phyloP scores from a whole-genome alignment of 1,140 invertebrate species.

The Steinernema feltiae region DNA sequence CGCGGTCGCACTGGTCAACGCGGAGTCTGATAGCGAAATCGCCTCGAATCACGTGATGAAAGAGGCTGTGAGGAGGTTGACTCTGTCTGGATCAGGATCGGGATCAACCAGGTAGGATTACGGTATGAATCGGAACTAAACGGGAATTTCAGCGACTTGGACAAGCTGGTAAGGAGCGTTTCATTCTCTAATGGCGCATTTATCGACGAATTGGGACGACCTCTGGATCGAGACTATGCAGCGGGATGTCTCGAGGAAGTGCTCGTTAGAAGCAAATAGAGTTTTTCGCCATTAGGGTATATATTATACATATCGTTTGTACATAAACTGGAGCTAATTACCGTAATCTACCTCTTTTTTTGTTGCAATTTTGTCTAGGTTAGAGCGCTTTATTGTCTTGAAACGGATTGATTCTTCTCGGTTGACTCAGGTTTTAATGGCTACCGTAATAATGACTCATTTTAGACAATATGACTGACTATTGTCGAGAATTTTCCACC shows the following conservation, averaged over 20 bases:
- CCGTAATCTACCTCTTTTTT: too few relatives aligned
- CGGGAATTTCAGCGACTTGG: background rate
- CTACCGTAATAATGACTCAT: too few relatives aligned
- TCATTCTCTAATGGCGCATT: background rate
- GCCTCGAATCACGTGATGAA: background rate
- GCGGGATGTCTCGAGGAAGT: background rate
- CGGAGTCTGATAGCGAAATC: background rate
- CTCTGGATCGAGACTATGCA: background rate
- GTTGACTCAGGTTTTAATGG: too few relatives aligned
- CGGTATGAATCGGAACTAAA: background rate
- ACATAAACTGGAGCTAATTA: too few relatives aligned
- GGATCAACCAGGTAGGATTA: background rate
- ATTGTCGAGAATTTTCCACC: too few relatives aligned
- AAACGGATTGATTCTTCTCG: too few relatives aligned
- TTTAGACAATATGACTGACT: too few relatives aligned
- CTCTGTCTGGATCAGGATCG: background rate
- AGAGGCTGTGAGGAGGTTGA: background rate
- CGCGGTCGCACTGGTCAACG: slow-evolving; percentile 28
- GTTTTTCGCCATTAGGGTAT: background rate
- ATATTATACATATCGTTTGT: background rate
- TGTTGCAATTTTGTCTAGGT: too few relatives aligned
- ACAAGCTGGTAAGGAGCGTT: background rate
- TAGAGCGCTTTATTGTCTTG: too few relatives aligned
- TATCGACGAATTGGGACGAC: background rate
- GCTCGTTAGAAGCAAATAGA: background rate